phyloP scores from a whole-genome alignment of 2,113 vertebrate genomes.

The Heliornis fulica region DNA sequence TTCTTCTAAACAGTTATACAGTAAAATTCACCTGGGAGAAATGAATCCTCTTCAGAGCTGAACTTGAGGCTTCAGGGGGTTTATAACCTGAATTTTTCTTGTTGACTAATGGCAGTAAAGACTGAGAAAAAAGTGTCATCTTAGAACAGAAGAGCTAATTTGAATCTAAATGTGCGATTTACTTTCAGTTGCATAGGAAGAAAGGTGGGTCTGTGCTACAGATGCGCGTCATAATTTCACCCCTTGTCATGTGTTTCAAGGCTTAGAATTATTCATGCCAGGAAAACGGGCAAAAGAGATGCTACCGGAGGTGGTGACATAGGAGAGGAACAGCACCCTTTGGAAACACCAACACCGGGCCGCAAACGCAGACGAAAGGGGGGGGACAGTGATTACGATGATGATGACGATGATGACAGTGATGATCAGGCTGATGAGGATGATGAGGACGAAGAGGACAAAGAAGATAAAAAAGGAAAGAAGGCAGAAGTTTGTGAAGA shows the following conservation, averaged over 20 bases:
- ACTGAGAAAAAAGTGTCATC: not conserved
- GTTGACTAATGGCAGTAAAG: not conserved
- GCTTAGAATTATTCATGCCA: conserved; percentile 87
- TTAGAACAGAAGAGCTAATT: not conserved
- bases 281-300: conserved; percentile 86
- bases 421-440: conserved; percentile 91
- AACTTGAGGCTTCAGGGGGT: not conserved
- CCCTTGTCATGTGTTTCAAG: conserved; percentile 68
- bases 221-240: not conserved
- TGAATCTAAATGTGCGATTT: not conserved
- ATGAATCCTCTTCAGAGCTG: not conserved
- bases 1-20: not conserved
- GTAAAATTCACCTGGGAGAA: not conserved
- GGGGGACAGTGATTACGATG: conserved; percentile 87
- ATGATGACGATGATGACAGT: conserved; percentile 88
- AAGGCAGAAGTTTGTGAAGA: conserved; percentile 88
- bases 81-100: not conserved
- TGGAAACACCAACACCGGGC: conserved; percentile 72
- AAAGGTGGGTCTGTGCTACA: not conserved
- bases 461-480: conserved; percentile 89
- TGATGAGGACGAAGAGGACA: conserved; percentile 89
- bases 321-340: conserved; percentile 78
- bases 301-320: conserved; percentile 59
- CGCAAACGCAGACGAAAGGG: conserved; percentile 86
- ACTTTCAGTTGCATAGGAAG: not conserved